These are phyloP conservation scores for Drosophila pegasa DNA, from an alignment of 2,888 invertebrate genomes.

Conservation along the genomic window DNA sequence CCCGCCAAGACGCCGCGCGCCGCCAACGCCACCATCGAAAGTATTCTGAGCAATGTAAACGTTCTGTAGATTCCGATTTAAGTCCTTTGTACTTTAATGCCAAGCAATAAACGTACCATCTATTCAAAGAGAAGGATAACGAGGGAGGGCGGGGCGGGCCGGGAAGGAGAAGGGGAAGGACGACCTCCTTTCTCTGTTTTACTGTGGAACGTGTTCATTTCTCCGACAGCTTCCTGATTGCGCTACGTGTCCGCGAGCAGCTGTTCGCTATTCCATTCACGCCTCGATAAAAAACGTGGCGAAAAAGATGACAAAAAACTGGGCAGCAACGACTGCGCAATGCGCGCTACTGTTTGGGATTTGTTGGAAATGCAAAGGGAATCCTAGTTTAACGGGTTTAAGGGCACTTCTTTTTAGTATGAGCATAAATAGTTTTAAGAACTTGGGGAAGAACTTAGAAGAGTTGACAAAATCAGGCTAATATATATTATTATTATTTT, in stretches of 20 bases:
- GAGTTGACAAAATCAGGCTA: too few species aligned
- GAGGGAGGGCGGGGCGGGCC: too few species aligned
- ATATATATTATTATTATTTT: too few species aligned
- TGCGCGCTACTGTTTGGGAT: not conserved
- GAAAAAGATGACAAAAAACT: not conserved
- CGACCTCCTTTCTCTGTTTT: not conserved
- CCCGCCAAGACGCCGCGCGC: constrained; percentile 19
- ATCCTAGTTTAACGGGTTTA: too few species aligned
- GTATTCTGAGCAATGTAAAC: constrained; percentile 77
- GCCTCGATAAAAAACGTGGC: constrained; percentile 15
- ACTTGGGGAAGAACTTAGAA: too few species aligned
- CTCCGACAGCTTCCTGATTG: constrained; percentile 20
- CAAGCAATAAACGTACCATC: constrained; percentile 55
- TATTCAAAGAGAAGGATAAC: not conserved
- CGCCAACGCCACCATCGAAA: constrained; percentile 74
- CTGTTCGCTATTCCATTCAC: constrained; percentile 1
- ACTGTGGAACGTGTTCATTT: constrained; percentile 12
- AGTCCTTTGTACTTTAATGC: constrained; percentile 21
- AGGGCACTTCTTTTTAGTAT: too few species aligned
- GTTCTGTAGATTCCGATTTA: constrained; percentile 49
- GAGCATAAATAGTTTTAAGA: too few species aligned
- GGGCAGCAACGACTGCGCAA: constrained; percentile 2
- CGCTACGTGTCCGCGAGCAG: constrained; percentile 9
- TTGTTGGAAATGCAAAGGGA: not conserved
- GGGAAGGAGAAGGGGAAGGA: not conserved